Evolutionary conservation across 2,888 invertebrate genomes (phyloP), one percentile per base, ranked within the genome.

Genomic region (Eulithis testata): DNA sequence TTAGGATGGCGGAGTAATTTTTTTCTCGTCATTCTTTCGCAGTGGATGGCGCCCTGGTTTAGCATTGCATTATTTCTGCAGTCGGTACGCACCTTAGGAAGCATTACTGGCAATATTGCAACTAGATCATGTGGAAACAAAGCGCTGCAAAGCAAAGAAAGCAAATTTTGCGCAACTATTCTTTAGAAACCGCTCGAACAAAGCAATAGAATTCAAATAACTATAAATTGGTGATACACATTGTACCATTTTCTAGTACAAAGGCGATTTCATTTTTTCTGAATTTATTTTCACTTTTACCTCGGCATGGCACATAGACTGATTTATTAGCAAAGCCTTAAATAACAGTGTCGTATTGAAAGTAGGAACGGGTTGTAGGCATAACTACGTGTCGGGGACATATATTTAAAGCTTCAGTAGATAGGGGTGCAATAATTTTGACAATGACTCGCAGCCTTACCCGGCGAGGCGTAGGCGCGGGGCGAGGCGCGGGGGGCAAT

Each of bases 361-460:
- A 79, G 74, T 78, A 78, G 78, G 80, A 88, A 84, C 86, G 87
- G 87, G 89, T 90, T 88, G 88, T 90, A 90, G 89, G 90, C 86
- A 85, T 84, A 84, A 86, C 85, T 87, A 88, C 85, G 88, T 87
- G 89, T 87, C 86, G 88, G 89, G 87, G 90, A 92, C 91, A 92
- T 93, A 93, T 93, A 93, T 93, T 92, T 90, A 92, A 91, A 91
- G 85, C 91, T 89, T 89, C 91, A 88, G 91, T 90, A 93, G 93
- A 93, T 93, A 93, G 93, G 92, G 92, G 92, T 92, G 92, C 92
- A 93, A 93, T 92, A 93, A 92, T 93, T 93, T 93, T 93, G 92
- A 93, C 92, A 93, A 93, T 92, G 93, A 93, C 93, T 92, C 92
- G 91, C 92, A 90, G 89, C 91, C 92, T 91, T 90, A 88, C 90